Conservation (phyloP, 2,797 vertebrate genomes). For the Hydrophis major region DNA sequence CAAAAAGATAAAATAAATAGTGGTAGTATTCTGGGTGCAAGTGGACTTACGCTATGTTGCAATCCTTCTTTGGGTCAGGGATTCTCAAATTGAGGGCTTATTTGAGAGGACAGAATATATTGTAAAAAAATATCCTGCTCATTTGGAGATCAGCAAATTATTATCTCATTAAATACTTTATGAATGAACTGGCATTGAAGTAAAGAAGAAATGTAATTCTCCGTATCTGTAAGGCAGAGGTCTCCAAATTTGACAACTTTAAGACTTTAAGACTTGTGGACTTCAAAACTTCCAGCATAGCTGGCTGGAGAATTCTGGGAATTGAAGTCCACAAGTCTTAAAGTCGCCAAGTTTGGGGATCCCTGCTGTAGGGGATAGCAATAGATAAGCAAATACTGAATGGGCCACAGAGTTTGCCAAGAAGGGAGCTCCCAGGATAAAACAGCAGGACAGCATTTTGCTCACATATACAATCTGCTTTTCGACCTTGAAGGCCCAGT, state of each 20-base stretch:
- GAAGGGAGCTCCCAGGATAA: background rate
- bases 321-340: too few species aligned
- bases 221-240: background rate
- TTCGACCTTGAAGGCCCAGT: background rate
- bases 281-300: too few species aligned
- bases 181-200: background rate
- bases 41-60: background rate
- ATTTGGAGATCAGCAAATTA: background rate
- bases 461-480: background rate
- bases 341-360: too few species aligned
- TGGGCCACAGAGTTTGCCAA: background rate
- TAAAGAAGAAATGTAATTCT: background rate
- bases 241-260: too few species aligned
- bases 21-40: background rate
- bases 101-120: background rate
- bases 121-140: background rate
- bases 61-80: background rate
- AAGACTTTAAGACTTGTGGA: too few species aligned
- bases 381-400: background rate
- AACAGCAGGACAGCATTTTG: background rate
- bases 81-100: background rate
- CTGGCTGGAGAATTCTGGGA: too few species aligned
- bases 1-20: background rate
- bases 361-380: background rate
- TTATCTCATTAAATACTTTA: background rate